phyloP scores from a whole-genome alignment of 2,113 vertebrate species.

The Platichthys stellatus region DNA sequence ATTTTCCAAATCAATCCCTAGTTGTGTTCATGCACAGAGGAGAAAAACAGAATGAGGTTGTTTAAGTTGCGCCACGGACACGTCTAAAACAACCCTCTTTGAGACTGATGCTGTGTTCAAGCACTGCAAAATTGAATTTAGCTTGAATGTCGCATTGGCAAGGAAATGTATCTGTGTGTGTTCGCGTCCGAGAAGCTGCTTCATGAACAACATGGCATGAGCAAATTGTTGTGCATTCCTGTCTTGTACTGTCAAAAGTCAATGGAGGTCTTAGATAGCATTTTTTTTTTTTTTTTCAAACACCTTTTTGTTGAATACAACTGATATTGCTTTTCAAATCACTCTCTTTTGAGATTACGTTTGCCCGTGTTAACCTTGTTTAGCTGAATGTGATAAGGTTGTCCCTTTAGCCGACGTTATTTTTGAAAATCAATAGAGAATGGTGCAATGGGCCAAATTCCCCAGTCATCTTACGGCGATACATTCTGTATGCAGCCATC shows the following conservation, averaged over 20 bases:
- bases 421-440: slow-evolving; percentile 16
- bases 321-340: slow-evolving; percentile 1
- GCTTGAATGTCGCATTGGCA: slow-evolving; percentile 31
- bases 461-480: neutral
- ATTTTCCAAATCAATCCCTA: slow-evolving; percentile 35
- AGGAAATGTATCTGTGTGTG: slow-evolving; percentile 4
- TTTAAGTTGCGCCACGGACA: slow-evolving; percentile 1
- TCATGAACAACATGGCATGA: neutral
- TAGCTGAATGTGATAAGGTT: neutral
- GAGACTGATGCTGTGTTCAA: slow-evolving; percentile 19
- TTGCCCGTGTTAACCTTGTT: slow-evolving; percentile 8
- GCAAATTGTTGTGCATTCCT: slow-evolving; percentile 4
- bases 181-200: slow-evolving; percentile 30
- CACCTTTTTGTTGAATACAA: neutral
- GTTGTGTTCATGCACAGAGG: neutral
- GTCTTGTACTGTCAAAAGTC: slow-evolving; percentile 12
- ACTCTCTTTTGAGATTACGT: neutral
- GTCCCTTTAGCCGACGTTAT: slow-evolving; percentile 1
- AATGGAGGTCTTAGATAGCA: neutral
- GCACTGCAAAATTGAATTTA: slow-evolving; percentile 40
- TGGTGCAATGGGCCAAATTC: neutral
- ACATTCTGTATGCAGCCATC: slow-evolving; percentile 6
- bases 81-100: slow-evolving; percentile 2
- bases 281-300: neutral
- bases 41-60: slow-evolving; percentile 11